phyloP scores from a whole-genome alignment of 2,888 invertebrate genomes.

The Eupelmus urozonus region DNA sequence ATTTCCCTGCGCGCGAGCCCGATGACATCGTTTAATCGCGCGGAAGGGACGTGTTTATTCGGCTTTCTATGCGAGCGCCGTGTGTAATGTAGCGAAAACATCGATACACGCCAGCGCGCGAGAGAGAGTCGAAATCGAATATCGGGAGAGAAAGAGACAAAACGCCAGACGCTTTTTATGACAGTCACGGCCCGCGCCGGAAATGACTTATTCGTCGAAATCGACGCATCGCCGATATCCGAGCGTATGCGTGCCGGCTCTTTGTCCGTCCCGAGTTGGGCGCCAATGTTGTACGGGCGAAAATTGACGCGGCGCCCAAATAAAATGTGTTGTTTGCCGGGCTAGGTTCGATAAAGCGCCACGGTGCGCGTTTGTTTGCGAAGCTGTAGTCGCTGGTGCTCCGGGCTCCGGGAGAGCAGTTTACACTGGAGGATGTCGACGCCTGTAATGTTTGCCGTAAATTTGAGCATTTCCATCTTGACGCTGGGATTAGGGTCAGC shows the following conservation, averaged over 20 bases:
- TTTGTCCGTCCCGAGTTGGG: neutral
- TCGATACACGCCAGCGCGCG: slow-evolving; percentile 18
- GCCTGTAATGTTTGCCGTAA: too few species aligned
- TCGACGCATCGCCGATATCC: slow-evolving; percentile 58
- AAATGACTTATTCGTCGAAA: slow-evolving; percentile 58
- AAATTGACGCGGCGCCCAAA: slow-evolving; percentile 35
- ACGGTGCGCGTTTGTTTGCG: slow-evolving; percentile 5
- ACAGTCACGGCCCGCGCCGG: slow-evolving; percentile 55
- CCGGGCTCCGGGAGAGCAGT: too few species aligned
- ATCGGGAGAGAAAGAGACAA: slow-evolving; percentile 52
- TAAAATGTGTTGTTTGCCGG: slow-evolving; percentile 36
- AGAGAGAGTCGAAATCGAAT: slow-evolving; percentile 38
- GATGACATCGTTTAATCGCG: slow-evolving; percentile 53
- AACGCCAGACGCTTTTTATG: slow-evolving; percentile 51
- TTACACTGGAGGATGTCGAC: too few species aligned
- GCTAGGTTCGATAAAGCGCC: slow-evolving; percentile 41
- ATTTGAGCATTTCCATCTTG: too few species aligned
- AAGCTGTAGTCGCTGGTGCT: too few species aligned
- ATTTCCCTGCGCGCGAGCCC: slow-evolving; percentile 41
- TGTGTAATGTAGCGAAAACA: slow-evolving; percentile 58
- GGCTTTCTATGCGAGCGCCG: slow-evolving; percentile 16
- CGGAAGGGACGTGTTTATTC: slow-evolving; percentile 58
- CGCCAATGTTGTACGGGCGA: slow-evolving; percentile 5
- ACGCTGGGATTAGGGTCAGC: too few species aligned
- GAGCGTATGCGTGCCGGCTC: slow-evolving; percentile 2